Evolutionary conservation across 2,797 vertebrate genomes (phyloP).

Genomic region (Pteronotus mesoamericanus): DNA sequence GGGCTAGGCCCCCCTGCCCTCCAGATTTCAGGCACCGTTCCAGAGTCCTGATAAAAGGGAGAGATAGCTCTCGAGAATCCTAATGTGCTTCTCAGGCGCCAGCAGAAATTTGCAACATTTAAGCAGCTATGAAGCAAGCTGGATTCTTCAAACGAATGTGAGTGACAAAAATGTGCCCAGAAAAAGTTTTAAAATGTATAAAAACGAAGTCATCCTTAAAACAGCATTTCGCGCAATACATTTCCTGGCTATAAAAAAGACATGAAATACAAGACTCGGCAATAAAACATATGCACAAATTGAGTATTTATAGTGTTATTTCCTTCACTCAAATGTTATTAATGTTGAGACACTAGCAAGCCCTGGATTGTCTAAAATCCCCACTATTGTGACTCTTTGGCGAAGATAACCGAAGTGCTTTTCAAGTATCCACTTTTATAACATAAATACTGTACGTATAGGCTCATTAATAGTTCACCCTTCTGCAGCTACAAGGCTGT

Average conservation of each 20-base stretch:
- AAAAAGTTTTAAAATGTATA: neutral
- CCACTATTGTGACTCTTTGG: neutral
- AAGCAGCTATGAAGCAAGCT: neutral
- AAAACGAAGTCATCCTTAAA: neutral
- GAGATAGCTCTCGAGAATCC: neutral
- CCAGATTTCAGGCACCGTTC: neutral
- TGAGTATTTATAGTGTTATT: rapidly evolving
- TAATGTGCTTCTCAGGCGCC: neutral
- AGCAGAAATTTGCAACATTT: neutral
- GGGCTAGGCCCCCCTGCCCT: rapidly evolving
- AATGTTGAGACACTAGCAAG: neutral
- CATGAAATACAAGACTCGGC: neutral
- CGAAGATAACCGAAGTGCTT: neutral
- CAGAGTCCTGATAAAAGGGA: neutral
- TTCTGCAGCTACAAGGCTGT: too few relatives aligned
- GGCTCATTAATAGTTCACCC: neutral
- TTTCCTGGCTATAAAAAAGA: neutral
- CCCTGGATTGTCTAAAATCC: too few relatives aligned
- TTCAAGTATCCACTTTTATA: neutral
- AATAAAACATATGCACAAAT: rapidly evolving
- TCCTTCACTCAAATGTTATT: neutral
- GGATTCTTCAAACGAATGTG: neutral
- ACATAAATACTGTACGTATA: neutral
- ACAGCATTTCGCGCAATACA: neutral
- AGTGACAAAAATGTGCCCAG: neutral